These are phyloP conservation scores for Oreochromis tanganicae DNA, from an alignment of 2,113 vertebrate species.

Conservation along the genomic window DNA sequence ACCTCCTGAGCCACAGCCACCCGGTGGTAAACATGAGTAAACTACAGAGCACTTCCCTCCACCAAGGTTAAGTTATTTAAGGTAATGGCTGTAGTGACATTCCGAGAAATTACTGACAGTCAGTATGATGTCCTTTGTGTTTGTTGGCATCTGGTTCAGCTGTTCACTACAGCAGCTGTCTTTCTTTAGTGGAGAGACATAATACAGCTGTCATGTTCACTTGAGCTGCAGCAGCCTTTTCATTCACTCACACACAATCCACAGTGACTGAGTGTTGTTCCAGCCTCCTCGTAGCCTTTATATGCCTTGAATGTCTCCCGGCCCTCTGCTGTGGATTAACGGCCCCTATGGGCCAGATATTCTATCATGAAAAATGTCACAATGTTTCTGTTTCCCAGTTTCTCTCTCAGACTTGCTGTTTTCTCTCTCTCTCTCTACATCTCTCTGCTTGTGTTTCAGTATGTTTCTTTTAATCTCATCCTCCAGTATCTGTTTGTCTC, in stretches of 20 bases:
- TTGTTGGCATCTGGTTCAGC: neutral
- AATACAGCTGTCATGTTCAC: neutral
- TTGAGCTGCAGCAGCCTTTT: neutral
- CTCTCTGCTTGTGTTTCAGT: neutral
- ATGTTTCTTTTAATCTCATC: neutral
- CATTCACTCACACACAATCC: rapidly evolving
- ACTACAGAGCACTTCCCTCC: neutral
- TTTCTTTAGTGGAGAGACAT: neutral
- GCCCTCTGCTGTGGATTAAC: neutral
- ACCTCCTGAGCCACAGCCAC: too few species aligned
- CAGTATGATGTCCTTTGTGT: neutral
- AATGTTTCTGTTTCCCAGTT: neutral
- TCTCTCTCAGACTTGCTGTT: neutral
- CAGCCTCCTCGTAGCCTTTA: neutral
- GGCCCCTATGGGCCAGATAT: neutral
- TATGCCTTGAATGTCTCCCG: neutral
- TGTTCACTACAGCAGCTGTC: neutral
- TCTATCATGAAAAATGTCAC: neutral
- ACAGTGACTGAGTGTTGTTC: neutral
- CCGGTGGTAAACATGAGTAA: too few species aligned
- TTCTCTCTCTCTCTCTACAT: neutral
- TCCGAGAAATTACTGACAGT: neutral
- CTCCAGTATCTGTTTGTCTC: neutral
- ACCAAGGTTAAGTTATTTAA: neutral
- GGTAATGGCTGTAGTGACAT: neutral